A percentile compares a stretch with the other conserved stretches of the same genome.
Evolutionary conservation across 2,113 vertebrate genomes (phyloP).

Genomic region (Cavia aperea): DNA sequence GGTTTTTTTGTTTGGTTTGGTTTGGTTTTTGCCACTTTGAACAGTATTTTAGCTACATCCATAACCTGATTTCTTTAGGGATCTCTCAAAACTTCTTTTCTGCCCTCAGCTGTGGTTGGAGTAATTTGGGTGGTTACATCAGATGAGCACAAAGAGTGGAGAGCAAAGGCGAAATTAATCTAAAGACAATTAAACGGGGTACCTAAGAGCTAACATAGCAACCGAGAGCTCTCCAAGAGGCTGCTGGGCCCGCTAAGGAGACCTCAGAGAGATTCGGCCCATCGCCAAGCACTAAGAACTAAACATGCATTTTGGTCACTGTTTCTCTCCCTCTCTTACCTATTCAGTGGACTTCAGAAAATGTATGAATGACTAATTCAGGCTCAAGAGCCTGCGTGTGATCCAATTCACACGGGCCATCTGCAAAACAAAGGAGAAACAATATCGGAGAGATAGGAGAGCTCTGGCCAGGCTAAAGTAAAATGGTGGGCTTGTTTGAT

Average conservation of each 20-base stretch:
- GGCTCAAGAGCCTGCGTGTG: too few relatives aligned
- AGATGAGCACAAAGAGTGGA: slow-evolving; percentile 38
- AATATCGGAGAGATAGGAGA: slow-evolving; percentile 24
- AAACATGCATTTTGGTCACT: slow-evolving; percentile 21
- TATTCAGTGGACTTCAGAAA: slow-evolving; percentile 44
- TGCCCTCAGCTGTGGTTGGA: background rate
- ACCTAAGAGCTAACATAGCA: slow-evolving; percentile 26
- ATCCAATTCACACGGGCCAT: background rate
- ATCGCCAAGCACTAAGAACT: slow-evolving; percentile 25
- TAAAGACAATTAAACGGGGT: background rate
- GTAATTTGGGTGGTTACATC: slow-evolving; percentile 1
- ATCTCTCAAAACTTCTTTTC: background rate
- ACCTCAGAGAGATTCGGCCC: slow-evolving; percentile 41
- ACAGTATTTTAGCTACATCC: background rate
- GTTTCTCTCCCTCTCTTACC: background rate
- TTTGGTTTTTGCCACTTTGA: too few relatives aligned
- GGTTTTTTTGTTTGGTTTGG: slow-evolving; percentile 6
- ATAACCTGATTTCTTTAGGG: slow-evolving; percentile 17
- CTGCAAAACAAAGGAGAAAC: slow-evolving; percentile 29
- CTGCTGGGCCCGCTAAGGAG: background rate
- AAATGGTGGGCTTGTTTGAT: slow-evolving; percentile 35
- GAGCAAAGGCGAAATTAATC: slow-evolving; percentile 26
- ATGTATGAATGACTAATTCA: slow-evolving; percentile 59
- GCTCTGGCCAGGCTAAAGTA: background rate
- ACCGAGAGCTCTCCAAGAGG: slow-evolving; percentile 26